Evolutionary conservation across 2,888 invertebrate genomes (phyloP), one percentile per base, ranked within the genome.

Genomic region (Pandemis corylana): DNA sequence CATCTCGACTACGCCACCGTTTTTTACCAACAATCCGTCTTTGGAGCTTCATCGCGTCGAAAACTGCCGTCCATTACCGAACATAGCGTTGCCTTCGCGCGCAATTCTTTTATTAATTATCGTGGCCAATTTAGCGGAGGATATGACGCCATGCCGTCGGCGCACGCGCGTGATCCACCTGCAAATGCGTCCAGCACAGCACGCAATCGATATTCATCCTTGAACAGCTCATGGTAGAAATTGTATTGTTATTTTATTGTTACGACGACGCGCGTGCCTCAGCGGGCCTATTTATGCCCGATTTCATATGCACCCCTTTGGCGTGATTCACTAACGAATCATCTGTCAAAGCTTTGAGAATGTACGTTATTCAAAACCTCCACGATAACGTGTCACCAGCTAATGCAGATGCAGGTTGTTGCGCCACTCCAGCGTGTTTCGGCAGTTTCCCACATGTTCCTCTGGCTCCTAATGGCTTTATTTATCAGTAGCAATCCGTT

Each of bases 81-180:
- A 93, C 90, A 92, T 90, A 92, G 93, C 76, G 80, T 84, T 85
- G 85, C 84, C 83, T 87, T 88, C 86, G 84, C 84, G 89, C 92
- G 89, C 92, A 88, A 87, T 89, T 89, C 89, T 93, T 93, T 94
- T 93, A 94, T 93, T 94, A 93, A 94, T 93, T 92, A 89, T 85
- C 82, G 86, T 90, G 86, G 83, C 93, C 92, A 93, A 93, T 92
- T 90, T 87, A 84, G 89, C 84, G 77, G 88, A 93, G 94, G 94
- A 94, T 94, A 92, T 94, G 94, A 94, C 92, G 93, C 89, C 92
- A 92, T 89, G 87, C 83, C 84, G 88, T 85, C 87, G 85, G 85
- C 86, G 87, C 79, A 80, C 80, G 90, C 84, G 89, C 94, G 94
- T 94, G 94, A 91, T 83, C 88, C 85, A 89, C 90, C 91, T 94